phyloP scores from a whole-genome alignment of 2,797 vertebrate genomes.

The Coreius guichenoti region DNA sequence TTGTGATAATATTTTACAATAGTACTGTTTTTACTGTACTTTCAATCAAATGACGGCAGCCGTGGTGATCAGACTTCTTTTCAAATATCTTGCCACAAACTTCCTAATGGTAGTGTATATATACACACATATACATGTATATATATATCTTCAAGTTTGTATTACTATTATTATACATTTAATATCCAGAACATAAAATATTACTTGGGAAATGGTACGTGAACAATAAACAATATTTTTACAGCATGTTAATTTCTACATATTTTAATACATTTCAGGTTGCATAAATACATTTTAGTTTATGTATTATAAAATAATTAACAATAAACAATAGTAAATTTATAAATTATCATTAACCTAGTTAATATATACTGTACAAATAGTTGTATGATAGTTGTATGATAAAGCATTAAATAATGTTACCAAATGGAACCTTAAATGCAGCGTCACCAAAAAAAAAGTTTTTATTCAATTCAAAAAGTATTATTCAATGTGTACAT shows the following conservation, averaged over 20 bases:
- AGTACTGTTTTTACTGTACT: too few species aligned
- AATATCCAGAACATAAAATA: background rate
- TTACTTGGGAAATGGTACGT: background rate
- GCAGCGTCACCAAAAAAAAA: background rate
- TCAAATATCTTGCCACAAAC: too few species aligned
- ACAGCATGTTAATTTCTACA: background rate
- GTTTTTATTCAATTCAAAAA: background rate
- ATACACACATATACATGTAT: too few species aligned
- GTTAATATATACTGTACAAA: background rate
- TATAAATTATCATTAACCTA: background rate
- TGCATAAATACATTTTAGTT: background rate
- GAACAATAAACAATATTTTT: background rate
- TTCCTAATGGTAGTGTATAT: too few species aligned
- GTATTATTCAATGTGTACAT: background rate
- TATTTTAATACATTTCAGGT: background rate
- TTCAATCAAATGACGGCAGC: too few species aligned
- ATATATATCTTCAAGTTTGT: too few species aligned
- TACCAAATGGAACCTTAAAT: background rate
- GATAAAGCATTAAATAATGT: background rate
- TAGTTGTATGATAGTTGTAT: background rate
- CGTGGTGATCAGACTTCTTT: too few species aligned
- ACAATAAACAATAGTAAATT: rapidly evolving
- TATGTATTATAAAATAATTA: background rate
- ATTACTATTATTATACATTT: background rate
- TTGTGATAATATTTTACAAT: too few species aligned